Conservation (phyloP, 2,797 vertebrate genomes). For the Crenuchus spilurus region DNA sequence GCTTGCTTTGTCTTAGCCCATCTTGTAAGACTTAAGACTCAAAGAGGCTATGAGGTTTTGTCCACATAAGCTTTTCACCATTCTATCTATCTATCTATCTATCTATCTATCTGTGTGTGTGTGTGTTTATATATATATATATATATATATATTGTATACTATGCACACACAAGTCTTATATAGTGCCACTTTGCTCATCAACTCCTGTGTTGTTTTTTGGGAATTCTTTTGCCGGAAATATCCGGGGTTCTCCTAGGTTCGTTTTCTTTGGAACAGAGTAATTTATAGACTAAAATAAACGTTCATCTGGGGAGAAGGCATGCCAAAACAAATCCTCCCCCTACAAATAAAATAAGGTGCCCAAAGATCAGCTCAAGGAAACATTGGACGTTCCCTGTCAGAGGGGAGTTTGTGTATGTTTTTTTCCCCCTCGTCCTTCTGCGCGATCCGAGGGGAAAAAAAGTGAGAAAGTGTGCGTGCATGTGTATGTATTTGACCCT, state of each 20-base stretch:
- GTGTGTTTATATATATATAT: too few species aligned
- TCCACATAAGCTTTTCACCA: too few species aligned
- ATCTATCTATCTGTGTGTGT: too few species aligned
- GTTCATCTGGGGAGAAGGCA: constrained; percentile 72
- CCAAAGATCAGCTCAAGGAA: constrained; percentile 70
- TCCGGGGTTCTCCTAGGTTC: constrained; percentile 73
- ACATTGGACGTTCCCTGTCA: constrained; percentile 69
- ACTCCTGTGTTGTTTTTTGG: constrained; percentile 67
- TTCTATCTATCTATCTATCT: too few species aligned
- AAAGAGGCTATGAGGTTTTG: too few species aligned
- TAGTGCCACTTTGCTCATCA: constrained; percentile 67
- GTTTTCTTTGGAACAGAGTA: constrained; percentile 74
- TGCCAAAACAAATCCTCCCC: constrained; percentile 74
- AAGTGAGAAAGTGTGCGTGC: constrained; percentile 4
- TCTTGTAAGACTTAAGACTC: too few species aligned
- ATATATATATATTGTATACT: too few species aligned
- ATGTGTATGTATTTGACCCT: neutral
- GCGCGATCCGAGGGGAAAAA: constrained; percentile 63
- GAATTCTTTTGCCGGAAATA: constrained; percentile 70
- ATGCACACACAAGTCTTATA: constrained; percentile 33
- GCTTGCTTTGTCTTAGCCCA: too few species aligned
- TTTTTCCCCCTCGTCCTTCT: constrained; percentile 60
- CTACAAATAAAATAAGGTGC: constrained; percentile 68
- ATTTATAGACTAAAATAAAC: constrained; percentile 80
- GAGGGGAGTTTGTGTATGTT: constrained; percentile 61